Base-by-base conservation (phyloP, 2,797 vertebrate species). In the Rhynchotus rufescens region DNA sequence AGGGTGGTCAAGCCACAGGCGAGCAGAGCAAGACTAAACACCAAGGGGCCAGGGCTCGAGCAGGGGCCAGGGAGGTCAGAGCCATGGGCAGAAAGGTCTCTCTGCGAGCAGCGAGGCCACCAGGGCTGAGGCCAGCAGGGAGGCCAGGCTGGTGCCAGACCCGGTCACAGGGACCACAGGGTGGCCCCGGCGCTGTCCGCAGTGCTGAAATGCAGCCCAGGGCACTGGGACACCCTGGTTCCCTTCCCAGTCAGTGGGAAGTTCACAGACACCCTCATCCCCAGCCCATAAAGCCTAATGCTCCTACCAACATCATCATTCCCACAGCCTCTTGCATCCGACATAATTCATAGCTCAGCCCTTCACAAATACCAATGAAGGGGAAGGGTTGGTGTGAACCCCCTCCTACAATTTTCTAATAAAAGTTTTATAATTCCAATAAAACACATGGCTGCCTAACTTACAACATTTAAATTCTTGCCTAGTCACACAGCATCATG, bases 131-230 rank as follows among this genome's bases (percentile, higher is more conserved):
- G 59, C 22, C 22, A 23, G 30, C 5, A 8, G 8, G 5, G 38
- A n/a, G 30, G 52, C 22, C 14, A 15, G 42, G 25, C 10, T 6
- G 16, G 40, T 8, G 20, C 57, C 20, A 49, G 8, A 19, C 19
- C 45, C 6, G 45, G 21, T 21, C 45, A 47, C 21, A 10, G 26
- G 51, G 12, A 26, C 22, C 12, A 12, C 49, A 25, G 13, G 26
- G 52, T 11, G 30, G 54, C 30, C 28, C 42, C 51, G 52, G 51
- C 76, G 9, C 97, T 98, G 97, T 92, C 97, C 97, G 47, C 95
- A 97, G 97, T 98, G 96, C 97, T 97, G 97, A 97, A 97, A 71
- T 25, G n/a, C 38, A 23, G 61, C 49, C 80, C 61, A 10, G 9
- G 26, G 52, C 52, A 54, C 30, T 10, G 3, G 32, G 47, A 11